Evolutionary conservation across 2,797 vertebrate genomes (phyloP).

Genomic region (Urophycis tenuis): DNA sequence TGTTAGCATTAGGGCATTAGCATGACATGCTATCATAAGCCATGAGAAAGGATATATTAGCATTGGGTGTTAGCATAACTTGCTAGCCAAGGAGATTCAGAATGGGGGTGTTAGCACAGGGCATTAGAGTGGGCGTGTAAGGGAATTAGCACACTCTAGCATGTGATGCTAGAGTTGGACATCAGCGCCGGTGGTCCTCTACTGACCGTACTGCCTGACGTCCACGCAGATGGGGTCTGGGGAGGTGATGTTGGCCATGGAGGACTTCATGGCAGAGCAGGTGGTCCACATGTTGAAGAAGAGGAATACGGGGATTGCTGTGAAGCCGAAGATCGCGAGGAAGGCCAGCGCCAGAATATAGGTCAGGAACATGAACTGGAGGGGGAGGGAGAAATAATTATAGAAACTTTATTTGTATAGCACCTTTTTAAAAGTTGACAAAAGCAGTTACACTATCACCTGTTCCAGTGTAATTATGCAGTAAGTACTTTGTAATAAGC

Average conservation of each 20-base stretch:
- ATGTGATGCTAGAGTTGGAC: too few relatives aligned
- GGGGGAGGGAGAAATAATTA: neutral
- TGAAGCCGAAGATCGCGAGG: conserved; percentile 94
- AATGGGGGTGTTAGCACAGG: neutral
- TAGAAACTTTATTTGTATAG: neutral
- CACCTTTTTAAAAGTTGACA: neutral
- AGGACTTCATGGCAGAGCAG: conserved; percentile 86
- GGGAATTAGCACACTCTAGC: too few relatives aligned
- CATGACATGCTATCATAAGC: neutral
- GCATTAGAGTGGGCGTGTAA: too few relatives aligned
- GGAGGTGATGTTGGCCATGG: conserved; percentile 82
- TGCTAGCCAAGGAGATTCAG: too few relatives aligned
- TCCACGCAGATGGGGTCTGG: conserved; percentile 95
- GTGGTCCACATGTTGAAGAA: conserved; percentile 98
- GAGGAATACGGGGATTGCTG: conserved; percentile 92
- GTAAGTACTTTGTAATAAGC: neutral
- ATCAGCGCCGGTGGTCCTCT: too few relatives aligned
- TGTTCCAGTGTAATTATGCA: neutral
- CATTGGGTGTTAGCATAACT: neutral
- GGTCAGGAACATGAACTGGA: conserved; percentile 96
- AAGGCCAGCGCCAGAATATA: conserved; percentile 91
- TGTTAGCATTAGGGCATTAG: neutral
- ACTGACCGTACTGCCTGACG: conserved; percentile 89
- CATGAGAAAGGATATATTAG: neutral
- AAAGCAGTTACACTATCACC: neutral